Evolutionary conservation across 2,888 invertebrate species (phyloP).

Genomic region (Morpho helenor): DNA sequence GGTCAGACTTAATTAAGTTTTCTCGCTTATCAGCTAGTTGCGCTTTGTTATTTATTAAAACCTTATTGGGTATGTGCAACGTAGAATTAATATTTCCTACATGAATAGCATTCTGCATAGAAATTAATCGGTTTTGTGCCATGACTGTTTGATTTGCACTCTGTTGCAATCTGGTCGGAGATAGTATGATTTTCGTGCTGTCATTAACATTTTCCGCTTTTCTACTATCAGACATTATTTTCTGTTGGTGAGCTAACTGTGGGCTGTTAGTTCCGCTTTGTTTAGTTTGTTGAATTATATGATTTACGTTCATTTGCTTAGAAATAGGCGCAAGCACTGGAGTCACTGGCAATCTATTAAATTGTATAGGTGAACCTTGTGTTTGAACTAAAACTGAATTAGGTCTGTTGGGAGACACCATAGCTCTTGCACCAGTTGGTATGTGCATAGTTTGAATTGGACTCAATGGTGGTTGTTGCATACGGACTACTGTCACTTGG

Average conservation of each 20-base stretch:
- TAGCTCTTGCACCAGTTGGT: slow-evolving; percentile 56
- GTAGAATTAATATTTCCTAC: slow-evolving; percentile 53
- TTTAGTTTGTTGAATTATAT: slow-evolving; percentile 62
- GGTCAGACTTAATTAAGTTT: slow-evolving; percentile 48
- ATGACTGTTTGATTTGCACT: slow-evolving; percentile 60
- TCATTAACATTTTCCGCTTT: slow-evolving; percentile 54
- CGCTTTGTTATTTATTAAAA: slow-evolving; percentile 54
- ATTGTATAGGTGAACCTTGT: slow-evolving; percentile 65
- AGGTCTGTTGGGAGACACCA: slow-evolving; percentile 68
- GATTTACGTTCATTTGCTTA: slow-evolving; percentile 76
- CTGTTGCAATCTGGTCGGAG: slow-evolving; percentile 57
- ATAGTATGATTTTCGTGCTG: slow-evolving; percentile 63
- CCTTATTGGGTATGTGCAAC: slow-evolving; percentile 59
- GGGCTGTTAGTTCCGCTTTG: slow-evolving; percentile 41
- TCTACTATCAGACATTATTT: slow-evolving; percentile 55
- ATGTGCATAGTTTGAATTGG: slow-evolving; percentile 68
- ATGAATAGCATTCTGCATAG: slow-evolving; percentile 65
- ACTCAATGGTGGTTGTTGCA: slow-evolving; percentile 70
- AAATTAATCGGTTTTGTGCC: slow-evolving; percentile 68
- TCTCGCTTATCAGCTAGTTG: slow-evolving; percentile 60
- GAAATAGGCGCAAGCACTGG: slow-evolving; percentile 78
- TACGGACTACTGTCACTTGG: slow-evolving; percentile 73
- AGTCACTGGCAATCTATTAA: slow-evolving; percentile 78
- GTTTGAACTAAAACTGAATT: slow-evolving; percentile 70
- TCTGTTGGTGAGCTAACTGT: slow-evolving; percentile 54